These are phyloP conservation scores for Endomychus coccineus DNA, from an alignment of 2,888 invertebrate genomes.

Conservation along the genomic window DNA sequence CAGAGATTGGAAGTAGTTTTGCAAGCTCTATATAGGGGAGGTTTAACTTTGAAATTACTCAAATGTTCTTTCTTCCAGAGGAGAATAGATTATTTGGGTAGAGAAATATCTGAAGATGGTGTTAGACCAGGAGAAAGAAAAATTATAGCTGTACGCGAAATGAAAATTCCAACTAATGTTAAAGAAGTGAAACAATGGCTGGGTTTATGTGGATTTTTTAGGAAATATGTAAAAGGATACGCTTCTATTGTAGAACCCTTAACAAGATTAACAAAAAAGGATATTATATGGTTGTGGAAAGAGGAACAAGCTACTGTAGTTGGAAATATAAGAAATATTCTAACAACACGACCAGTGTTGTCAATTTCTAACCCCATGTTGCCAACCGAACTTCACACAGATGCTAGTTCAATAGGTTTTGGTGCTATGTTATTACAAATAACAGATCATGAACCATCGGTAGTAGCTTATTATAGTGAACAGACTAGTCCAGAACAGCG, in stretches of 20 bases:
- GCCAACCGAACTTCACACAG: constrained; percentile 18
- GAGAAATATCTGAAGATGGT: constrained; percentile 10
- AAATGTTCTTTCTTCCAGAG: constrained; percentile 17
- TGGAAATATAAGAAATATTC: constrained; percentile 8
- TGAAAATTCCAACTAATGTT: constrained; percentile 11
- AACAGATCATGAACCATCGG: constrained; percentile 9
- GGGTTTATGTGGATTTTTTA: constrained; percentile 15
- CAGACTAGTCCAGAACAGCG: constrained; percentile 18
- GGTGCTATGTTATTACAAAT: constrained; percentile 18
- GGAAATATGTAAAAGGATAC: constrained; percentile 14
- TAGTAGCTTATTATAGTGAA: constrained; percentile 21
- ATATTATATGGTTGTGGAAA: constrained; percentile 15
- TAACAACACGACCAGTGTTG: constrained; percentile 16
- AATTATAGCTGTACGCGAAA: constrained; percentile 10
- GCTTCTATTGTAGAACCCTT: constrained; percentile 15
- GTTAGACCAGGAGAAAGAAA: constrained; percentile 12
- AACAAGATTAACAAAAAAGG: constrained; percentile 11
- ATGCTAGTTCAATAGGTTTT: constrained; percentile 18
- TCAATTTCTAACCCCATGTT: constrained; percentile 13
- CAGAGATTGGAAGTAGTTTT: constrained; percentile 12
- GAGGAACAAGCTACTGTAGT: constrained; percentile 14
- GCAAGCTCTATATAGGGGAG: constrained; percentile 8
- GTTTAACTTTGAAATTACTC: constrained; percentile 17
- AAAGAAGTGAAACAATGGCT: constrained; percentile 15
- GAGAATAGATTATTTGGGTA: constrained; percentile 15